Base-by-base conservation (phyloP, 2,888 invertebrate genomes). In the Mycogona germanica region DNA sequence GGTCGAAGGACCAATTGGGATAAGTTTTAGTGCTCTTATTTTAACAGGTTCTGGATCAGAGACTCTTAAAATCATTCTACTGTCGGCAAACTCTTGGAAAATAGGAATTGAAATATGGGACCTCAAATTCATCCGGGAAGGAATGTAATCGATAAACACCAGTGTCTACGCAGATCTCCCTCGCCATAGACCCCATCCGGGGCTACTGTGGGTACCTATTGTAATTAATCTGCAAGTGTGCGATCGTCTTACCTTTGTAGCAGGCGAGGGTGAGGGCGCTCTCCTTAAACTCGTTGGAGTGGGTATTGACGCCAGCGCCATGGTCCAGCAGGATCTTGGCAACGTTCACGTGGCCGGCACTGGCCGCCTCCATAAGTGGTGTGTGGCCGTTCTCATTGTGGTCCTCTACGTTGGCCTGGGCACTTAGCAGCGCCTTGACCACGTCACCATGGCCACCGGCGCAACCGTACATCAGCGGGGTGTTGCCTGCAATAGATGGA, bases 341-440 rank as follows among this genome's bases (percentile, higher is more conserved):
- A 14, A 93, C 87, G 68, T 82, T 85, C 58, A 91, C 89, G 73
- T 93, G 91, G 0, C 95, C 95, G 29, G 92, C 91, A 57, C 88
- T 89, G 40, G 93, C 92, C 38, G 97, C 96, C 77, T 98, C 97
- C 96, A 98, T 98, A 62, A 98, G 78, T 44, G 97, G 96, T 57
- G 96, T 97, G 75, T 98, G 98, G 3, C 97, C 97, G 72, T 96
- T 97, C 74, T 96, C 96, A 74, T 98, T 98, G 74, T 97, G 95
- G 73, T 93, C 92, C 73, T 96, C 95, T 38, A 97, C 91, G 69
- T 93, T 88, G 65, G 93, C 93, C 60, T 87, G 87, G 69, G 84
- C 81, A 65, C 87, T 86, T 53, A 97, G 77, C 62, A 97, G 75
- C 61, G 85, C 85, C 68, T 82, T 79, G 40, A 95, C 95, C 61